A percentile compares a stretch with the other conserved stretches of the same genome.
Evolutionary conservation across 2,888 invertebrate species (phyloP).

Genomic region (Atethmia centrago): DNA sequence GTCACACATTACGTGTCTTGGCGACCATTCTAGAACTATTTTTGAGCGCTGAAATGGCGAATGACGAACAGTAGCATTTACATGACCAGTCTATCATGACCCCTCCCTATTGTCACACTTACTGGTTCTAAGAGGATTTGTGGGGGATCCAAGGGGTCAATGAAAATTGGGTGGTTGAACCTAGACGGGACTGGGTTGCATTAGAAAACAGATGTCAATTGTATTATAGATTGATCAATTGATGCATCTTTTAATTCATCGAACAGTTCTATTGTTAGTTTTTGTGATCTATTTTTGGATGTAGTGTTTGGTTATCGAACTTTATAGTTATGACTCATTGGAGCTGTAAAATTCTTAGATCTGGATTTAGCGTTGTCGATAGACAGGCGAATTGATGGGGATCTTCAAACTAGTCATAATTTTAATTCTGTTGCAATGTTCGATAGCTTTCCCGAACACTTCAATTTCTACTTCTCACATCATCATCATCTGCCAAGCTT

Average conservation of each 20-base stretch:
- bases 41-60: conserved; percentile 81
- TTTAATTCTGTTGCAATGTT: conserved; percentile 18
- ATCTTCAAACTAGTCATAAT: conserved; percentile 11
- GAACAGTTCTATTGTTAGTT: conserved; percentile 68
- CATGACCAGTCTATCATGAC: conserved; percentile 61
- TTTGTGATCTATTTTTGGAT: conserved; percentile 61
- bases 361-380: conserved; percentile 34
- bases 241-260: conserved; percentile 64
- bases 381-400: conserved; percentile 16
- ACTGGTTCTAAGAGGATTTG: conserved; percentile 2
- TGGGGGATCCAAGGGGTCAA: conserved; percentile 16
- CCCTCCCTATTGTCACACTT: conserved; percentile 13
- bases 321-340: conserved; percentile 44
- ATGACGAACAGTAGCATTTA: conserved; percentile 77
- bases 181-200: conserved; percentile 55
- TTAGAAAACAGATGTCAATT: conserved; percentile 62
- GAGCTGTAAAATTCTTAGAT: conserved; percentile 41
- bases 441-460: background rate
- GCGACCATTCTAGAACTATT: conserved; percentile 80
- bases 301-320: conserved; percentile 51
- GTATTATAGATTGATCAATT: conserved; percentile 54
- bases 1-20: conserved; percentile 79
- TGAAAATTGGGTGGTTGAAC: conserved; percentile 36
- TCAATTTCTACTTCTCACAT: background rate
- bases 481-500: background rate